These are phyloP conservation scores for Pachyseris speciosa DNA, from an alignment of 64 coral and sea anemone species.

Conservation along the genomic window DNA sequence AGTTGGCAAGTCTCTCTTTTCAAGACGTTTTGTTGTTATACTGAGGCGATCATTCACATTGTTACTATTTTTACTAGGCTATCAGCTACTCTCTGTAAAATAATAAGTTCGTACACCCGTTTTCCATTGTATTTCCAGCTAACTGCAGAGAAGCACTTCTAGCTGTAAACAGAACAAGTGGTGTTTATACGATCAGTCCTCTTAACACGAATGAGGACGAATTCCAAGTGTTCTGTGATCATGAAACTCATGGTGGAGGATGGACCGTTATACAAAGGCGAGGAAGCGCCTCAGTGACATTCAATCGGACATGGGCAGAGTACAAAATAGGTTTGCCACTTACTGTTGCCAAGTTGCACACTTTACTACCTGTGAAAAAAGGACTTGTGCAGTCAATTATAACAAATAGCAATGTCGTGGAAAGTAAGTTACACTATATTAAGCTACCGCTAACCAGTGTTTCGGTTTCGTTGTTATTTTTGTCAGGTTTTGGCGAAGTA, in stretches of 20 bases:
- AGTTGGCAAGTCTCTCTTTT: too few species aligned
- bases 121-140: conserved; percentile 1
- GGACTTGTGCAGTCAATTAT: too few species aligned
- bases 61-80: too few species aligned
- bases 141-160: conserved; percentile 41
- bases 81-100: too few species aligned
- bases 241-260: conserved; percentile 52
- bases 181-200: neutral
- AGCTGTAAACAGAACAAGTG: neutral
- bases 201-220: neutral
- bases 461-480: neutral
- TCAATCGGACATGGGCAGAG: neutral
- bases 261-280: conserved; percentile 33
- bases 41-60: neutral
- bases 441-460: too few species aligned
- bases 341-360: too few species aligned
- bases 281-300: neutral
- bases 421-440: too few species aligned
- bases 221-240: too few species aligned
- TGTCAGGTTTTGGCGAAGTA: neutral
- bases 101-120: neutral
- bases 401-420: too few species aligned
- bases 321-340: neutral
- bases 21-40: too few species aligned
- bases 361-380: too few species aligned